phyloP scores from a whole-genome alignment of 1,140 invertebrate genomes.

The Dryas iulia region DNA sequence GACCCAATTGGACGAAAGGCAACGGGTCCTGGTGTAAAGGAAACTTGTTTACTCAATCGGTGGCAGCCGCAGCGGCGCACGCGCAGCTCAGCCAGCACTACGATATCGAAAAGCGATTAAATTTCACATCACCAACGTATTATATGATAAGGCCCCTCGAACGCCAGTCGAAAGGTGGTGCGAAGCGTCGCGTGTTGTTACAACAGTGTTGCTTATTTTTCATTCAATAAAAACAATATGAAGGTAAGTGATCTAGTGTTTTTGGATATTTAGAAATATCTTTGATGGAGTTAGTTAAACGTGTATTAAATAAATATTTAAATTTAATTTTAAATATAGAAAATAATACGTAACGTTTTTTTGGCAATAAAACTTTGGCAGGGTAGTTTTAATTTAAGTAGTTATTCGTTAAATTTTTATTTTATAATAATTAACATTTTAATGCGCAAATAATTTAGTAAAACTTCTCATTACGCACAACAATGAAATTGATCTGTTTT shows the following conservation, averaged over 20 bases:
- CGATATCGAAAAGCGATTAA: conserved; percentile 23
- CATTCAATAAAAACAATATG: conserved; percentile 9
- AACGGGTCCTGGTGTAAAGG: conserved; percentile 32
- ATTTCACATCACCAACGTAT: conserved; percentile 25
- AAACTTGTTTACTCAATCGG: conserved; percentile 38
- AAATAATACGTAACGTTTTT: too few relatives aligned
- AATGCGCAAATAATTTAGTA: too few relatives aligned
- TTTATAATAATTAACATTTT: too few relatives aligned
- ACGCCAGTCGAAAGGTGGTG: conserved; percentile 21
- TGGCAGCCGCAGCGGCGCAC: conserved; percentile 27
- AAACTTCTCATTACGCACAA: neutral
- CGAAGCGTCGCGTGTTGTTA: conserved; percentile 11
- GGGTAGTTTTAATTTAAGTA: neutral
- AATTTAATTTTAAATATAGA: neutral
- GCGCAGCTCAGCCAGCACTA: conserved; percentile 23
- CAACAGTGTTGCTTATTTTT: conserved; percentile 5
- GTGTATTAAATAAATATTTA: neutral
- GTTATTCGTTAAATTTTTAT: neutral
- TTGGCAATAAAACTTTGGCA: neutral
- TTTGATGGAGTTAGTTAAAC: neutral
- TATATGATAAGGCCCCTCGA: conserved; percentile 23
- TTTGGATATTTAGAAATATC: neutral
- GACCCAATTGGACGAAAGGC: conserved; percentile 24
- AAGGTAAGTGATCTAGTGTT: conserved; percentile 21
- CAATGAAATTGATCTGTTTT: neutral